Evolutionary conservation across 2,888 invertebrate species (phyloP), one percentile per base, ranked within the genome.

Genomic region (Drosophila dives): DNA sequence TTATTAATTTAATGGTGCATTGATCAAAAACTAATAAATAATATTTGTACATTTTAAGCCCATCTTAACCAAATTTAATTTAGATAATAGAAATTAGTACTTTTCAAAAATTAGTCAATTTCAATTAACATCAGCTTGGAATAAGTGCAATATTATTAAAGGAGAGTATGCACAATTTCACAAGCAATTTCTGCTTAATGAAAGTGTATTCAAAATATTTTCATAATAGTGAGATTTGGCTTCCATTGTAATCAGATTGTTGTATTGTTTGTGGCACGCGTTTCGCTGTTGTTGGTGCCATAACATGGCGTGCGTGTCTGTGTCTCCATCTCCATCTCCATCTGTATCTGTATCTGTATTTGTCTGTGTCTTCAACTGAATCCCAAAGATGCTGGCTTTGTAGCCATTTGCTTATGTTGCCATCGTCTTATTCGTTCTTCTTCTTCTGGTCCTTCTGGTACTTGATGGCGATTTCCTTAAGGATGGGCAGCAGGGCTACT

Each of bases 271-370:
- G 33, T 2, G 11, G 49, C 49, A 54, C 26, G 54, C 54, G 54
- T 54, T 36, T 26, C 36, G 36, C 54, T 55, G 26, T 60, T 55
- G 33, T 70, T 65, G 56, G 11, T 36, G 38, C 11, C 36, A 15
- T 34, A 34, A 53, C 53, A 15, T 53, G 33, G 34, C 54, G 53
- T 59, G 60, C 49, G 49, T 54, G 10, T 38, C 15, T 40, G 60
- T 69, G n/a, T 38, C 26, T 17, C 26, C 26, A 20, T 53, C 1
- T 33, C 11, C 61, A 60, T 64, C 56, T 29, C 49, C 34, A 73
- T 58, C 48, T 69, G 34, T 49, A 61, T 58, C 56, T 42, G 51
- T 45, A 68, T 58, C 34, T 56, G 11, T 11, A 34, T 15, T 36
- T 15, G 15, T 36, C 33, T 17, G 48, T 66, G 40, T 53, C 64